Percentiles rank a stretch among this genome's conserved stretches.
These are phyloP conservation scores for Dolichoris vasculosae DNA, from an alignment of 1,140 invertebrate species.

Conservation along the genomic window DNA sequence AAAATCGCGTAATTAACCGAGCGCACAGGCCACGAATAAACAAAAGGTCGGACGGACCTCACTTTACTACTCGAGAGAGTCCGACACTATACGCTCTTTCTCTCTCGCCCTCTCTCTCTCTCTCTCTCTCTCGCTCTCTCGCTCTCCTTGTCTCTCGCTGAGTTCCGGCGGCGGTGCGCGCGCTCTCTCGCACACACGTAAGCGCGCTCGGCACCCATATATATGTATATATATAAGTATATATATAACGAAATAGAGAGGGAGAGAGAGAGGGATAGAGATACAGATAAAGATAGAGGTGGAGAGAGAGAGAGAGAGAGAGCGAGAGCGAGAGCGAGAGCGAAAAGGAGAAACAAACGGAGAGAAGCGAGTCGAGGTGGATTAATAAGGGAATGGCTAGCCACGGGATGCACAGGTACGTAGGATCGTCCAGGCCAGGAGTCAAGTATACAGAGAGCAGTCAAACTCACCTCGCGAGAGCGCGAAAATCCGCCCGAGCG, in stretches of 20 bases:
- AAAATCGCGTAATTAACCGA: constrained; percentile 8
- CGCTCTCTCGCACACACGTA: constrained; percentile 1
- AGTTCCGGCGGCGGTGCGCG: constrained; percentile 44
- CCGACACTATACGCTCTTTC: not conserved
- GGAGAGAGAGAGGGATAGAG: not conserved
- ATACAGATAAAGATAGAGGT: not conserved
- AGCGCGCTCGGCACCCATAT: not conserved
- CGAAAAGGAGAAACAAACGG: not conserved
- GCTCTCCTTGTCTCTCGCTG: constrained; percentile 33
- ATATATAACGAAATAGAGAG: not conserved
- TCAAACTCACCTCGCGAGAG: not conserved
- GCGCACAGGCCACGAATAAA: constrained; percentile 68
- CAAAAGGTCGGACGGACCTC: constrained; percentile 66
- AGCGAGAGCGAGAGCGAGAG: too few relatives aligned
- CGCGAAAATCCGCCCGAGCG: not conserved
- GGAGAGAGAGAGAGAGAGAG: not conserved
- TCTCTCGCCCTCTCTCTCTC: constrained; percentile 27
- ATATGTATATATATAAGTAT: not conserved
- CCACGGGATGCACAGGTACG: not conserved
- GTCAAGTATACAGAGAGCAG: too few relatives aligned
- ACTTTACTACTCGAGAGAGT: constrained; percentile 50
- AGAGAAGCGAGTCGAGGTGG: not conserved
- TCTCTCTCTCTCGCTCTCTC: constrained; percentile 10
- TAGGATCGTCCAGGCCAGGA: not conserved
- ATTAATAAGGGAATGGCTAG: constrained; percentile 39